Evolutionary conservation across 2,113 vertebrate species (phyloP).

Genomic region (Puffinus mauretanicus): DNA sequence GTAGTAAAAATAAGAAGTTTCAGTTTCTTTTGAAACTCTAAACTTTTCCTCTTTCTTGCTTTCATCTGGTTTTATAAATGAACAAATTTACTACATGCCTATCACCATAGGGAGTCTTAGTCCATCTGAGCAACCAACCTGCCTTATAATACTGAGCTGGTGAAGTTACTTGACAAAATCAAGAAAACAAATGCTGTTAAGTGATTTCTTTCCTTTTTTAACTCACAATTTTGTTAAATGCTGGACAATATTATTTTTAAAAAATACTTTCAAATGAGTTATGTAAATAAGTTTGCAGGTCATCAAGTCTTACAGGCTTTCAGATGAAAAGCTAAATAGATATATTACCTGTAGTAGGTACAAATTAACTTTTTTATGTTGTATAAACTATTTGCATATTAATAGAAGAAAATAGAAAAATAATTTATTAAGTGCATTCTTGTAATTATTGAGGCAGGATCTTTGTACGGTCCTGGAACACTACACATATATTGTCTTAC

Average conservation of each 20-base stretch:
- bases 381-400: conserved; percentile 69
- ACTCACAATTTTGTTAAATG: conserved; percentile 68
- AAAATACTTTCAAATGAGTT: conserved; percentile 60
- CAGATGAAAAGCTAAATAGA: conserved; percentile 46
- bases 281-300: conserved; percentile 52
- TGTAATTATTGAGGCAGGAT: conserved; percentile 41
- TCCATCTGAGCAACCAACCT: conserved; percentile 65
- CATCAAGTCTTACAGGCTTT: conserved; percentile 64
- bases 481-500: conserved; percentile 23
- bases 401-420: conserved; percentile 58
- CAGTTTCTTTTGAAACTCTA: conserved; percentile 78
- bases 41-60: conserved; percentile 61
- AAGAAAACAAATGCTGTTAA: conserved; percentile 66
- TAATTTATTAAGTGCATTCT: conserved; percentile 73
- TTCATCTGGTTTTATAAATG: conserved; percentile 73
- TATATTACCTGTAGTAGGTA: conserved; percentile 66
- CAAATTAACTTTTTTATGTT: conserved; percentile 67
- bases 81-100: conserved; percentile 53
- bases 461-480: conserved; percentile 43
- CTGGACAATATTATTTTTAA: conserved; percentile 67
- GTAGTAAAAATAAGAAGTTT: conserved; percentile 71
- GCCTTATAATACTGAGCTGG: conserved; percentile 73
- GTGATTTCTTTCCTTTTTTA: conserved; percentile 51
- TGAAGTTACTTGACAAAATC: conserved; percentile 65
- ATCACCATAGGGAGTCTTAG: conserved; percentile 41